Evolutionary conservation across 1,140 invertebrate species (phyloP).

Genomic region (Macrobrachium nipponense): DNA sequence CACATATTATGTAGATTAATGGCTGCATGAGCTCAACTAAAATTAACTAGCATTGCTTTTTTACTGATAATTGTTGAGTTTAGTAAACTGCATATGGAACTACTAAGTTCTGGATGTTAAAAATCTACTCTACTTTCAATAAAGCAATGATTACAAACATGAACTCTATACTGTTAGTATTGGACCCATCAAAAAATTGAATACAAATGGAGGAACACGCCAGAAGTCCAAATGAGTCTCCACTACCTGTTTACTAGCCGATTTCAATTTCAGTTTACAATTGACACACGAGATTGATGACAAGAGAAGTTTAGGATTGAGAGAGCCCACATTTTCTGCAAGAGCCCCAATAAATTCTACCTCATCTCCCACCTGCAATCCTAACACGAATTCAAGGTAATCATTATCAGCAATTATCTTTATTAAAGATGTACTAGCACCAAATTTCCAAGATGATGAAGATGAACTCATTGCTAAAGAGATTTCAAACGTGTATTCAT

Average conservation of each 20-base stretch:
- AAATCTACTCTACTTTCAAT: no score
- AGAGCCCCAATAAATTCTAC: slow-evolving; percentile 54
- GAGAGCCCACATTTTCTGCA: slow-evolving; percentile 38
- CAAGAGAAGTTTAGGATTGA: slow-evolving; percentile 8
- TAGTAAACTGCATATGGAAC: no score
- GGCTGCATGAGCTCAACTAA: no score
- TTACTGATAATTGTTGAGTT: no score
- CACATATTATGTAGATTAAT: no score
- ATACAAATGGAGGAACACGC: slow-evolving; percentile 1
- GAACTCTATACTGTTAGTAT: slow-evolving; percentile 23
- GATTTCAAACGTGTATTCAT: slow-evolving; percentile 47
- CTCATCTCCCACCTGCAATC: slow-evolving; percentile 34
- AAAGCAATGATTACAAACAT: no score
- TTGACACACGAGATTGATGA: slow-evolving; percentile 28
- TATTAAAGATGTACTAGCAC: slow-evolving; percentile 28
- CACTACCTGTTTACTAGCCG: background rate
- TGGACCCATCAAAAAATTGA: slow-evolving; percentile 47
- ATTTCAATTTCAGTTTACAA: slow-evolving; percentile 25
- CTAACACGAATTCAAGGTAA: slow-evolving; percentile 33
- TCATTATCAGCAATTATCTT: slow-evolving; percentile 26
- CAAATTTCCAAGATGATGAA: slow-evolving; percentile 52
- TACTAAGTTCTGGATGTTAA: no score
- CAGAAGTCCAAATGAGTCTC: background rate
- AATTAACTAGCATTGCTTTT: no score
- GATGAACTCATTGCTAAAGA: slow-evolving; percentile 41